A percentile compares a stretch with the other conserved stretches of the same genome.
Evolutionary conservation across 2,888 invertebrate species (phyloP).

Genomic region (Agrilus mali): DNA sequence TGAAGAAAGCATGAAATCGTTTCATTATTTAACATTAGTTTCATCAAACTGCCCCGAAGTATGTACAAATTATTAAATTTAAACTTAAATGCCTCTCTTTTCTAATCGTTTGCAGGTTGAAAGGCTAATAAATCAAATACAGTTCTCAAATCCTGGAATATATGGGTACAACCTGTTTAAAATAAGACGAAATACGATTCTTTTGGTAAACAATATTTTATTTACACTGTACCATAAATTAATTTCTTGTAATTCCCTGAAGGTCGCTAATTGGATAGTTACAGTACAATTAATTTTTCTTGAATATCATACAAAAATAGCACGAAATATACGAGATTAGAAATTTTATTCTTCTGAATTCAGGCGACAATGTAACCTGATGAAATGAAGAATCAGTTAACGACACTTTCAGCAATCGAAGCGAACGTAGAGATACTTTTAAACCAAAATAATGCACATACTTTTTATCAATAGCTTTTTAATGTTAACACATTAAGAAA

Average conservation of each 20-base stretch:
- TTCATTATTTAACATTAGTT: slow-evolving; percentile 6
- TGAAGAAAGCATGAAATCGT: slow-evolving; percentile 10
- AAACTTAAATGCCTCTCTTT: too few species aligned
- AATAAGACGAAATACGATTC: slow-evolving; percentile 6
- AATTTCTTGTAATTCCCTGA: slow-evolving; percentile 2
- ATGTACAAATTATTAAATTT: neutral
- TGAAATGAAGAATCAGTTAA: too few species aligned
- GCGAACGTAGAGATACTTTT: too few species aligned
- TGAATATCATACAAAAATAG: slow-evolving; percentile 7
- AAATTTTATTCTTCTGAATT: too few species aligned
- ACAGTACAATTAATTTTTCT: slow-evolving; percentile 11
- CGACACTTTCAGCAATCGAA: too few species aligned
- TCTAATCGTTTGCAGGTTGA: slow-evolving; percentile 7
- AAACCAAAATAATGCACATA: too few species aligned
- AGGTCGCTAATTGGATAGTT: slow-evolving; percentile 8
- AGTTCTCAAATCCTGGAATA: slow-evolving; percentile 5
- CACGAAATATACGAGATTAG: neutral
- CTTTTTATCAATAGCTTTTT: too few species aligned
- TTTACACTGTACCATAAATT: neutral
- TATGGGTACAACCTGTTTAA: slow-evolving; percentile 8
- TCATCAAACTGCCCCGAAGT: slow-evolving; percentile 8
- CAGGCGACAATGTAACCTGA: too few species aligned
- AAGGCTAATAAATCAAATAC: slow-evolving; percentile 9
- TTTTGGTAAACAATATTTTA: slow-evolving; percentile 6
- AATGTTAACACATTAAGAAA: too few species aligned